Percentiles rank a stretch among this genome's conserved stretches.
These are phyloP conservation scores for Antigone vipio DNA, from an alignment of 2,113 vertebrate species.

Conservation along the genomic window DNA sequence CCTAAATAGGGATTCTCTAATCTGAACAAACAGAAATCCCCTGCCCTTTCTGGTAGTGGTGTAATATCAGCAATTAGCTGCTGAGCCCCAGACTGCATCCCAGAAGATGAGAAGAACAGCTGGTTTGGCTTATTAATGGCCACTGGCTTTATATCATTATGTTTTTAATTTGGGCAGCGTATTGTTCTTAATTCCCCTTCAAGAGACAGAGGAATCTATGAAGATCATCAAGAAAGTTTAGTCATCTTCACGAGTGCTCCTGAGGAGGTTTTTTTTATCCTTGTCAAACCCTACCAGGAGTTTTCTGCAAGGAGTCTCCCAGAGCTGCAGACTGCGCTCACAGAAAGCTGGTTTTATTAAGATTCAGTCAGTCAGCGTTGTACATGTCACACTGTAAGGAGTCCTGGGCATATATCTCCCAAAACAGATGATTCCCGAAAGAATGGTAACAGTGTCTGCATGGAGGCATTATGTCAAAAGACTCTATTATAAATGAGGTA, in stretches of 20 bases:
- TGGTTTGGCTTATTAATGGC: constrained; percentile 1
- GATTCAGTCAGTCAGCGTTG: constrained; percentile 1
- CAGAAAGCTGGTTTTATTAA: constrained; percentile 39
- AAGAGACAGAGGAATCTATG: background rate
- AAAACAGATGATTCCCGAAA: constrained; percentile 19
- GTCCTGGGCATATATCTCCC: background rate
- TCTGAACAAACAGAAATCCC: constrained; percentile 18
- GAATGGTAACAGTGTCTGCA: constrained; percentile 7
- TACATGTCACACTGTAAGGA: constrained; percentile 5
- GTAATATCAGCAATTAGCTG: constrained; percentile 14
- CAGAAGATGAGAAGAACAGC: constrained; percentile 23
- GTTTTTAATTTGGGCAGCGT: constrained; percentile 14
- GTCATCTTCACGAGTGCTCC: background rate
- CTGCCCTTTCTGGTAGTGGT: background rate
- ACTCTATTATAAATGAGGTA: constrained; percentile 67
- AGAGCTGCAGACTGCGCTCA: background rate
- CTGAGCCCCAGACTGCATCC: background rate
- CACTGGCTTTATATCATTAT: background rate
- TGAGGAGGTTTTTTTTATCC: background rate
- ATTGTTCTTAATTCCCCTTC: background rate
- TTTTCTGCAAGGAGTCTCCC: background rate
- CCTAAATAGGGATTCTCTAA: constrained; percentile 10
- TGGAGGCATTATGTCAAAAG: constrained; percentile 9
- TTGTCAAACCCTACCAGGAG: background rate
- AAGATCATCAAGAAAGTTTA: background rate